These are phyloP conservation scores for Manis crassicaudata DNA, from an alignment of 2,797 vertebrate genomes.

Conservation along the genomic window DNA sequence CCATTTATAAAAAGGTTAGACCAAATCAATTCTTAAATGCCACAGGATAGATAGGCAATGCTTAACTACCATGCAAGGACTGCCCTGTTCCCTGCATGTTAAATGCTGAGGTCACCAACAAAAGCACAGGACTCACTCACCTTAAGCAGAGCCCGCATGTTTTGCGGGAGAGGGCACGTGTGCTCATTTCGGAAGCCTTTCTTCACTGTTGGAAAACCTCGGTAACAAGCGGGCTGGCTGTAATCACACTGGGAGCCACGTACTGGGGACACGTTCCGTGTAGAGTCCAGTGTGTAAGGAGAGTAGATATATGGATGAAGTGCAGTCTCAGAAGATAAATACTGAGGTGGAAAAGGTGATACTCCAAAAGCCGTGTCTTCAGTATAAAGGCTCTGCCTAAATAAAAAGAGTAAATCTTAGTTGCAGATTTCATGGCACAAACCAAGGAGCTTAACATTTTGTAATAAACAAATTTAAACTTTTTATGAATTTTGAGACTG, in stretches of 20 bases:
- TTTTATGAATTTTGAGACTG: not conserved
- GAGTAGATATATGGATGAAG: conserved; percentile 74
- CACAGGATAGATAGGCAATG: not conserved
- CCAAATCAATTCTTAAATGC: not conserved
- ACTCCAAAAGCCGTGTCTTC: conserved; percentile 68
- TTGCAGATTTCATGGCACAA: conserved; percentile 55
- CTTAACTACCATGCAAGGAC: not conserved
- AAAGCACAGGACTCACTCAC: conserved; percentile 71
- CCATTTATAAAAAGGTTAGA: not conserved
- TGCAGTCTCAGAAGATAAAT: conserved; percentile 72
- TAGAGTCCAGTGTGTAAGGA: conserved; percentile 68
- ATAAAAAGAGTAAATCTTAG: conserved; percentile 56
- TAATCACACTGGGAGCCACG: conserved; percentile 67
- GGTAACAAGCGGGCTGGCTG: conserved; percentile 41
- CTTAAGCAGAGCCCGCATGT: conserved; percentile 76
- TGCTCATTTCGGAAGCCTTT: conserved; percentile 58
- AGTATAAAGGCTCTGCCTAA: conserved; percentile 72
- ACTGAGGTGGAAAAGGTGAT: conserved; percentile 75
- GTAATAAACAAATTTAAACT: conserved; percentile 6
- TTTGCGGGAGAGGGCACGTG: conserved; percentile 61
- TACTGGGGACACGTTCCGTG: conserved; percentile 74
- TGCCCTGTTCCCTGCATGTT: not conserved
- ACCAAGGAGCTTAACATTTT: conserved; percentile 32
- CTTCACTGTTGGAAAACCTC: conserved; percentile 62
- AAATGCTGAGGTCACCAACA: not conserved